Evolutionary conservation across 1,140 invertebrate species (phyloP).

Genomic region (Gonatopus flavifemur): DNA sequence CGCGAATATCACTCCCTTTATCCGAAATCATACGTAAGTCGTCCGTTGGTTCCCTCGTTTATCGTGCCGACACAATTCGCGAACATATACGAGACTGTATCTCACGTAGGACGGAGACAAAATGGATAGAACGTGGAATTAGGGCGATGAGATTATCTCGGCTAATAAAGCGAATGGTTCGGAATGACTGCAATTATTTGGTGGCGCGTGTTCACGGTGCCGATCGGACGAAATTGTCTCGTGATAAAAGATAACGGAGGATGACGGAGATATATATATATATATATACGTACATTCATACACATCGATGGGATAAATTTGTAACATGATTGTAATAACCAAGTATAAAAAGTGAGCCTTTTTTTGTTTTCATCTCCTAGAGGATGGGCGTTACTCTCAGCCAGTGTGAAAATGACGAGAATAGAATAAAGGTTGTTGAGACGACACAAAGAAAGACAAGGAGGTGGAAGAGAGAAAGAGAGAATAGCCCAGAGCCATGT

Average conservation of each 20-base stretch:
- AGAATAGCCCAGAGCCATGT: constrained; percentile 30
- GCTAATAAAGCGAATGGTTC: constrained; percentile 49
- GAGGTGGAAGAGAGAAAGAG: constrained; percentile 10
- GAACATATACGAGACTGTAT: no score
- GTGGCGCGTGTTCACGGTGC: constrained; percentile 38
- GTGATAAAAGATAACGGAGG: constrained; percentile 24
- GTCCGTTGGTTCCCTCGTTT: no score
- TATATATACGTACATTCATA: constrained; percentile 10
- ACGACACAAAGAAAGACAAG: constrained; percentile 16
- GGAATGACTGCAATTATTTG: constrained; percentile 53
- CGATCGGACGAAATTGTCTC: constrained; percentile 23
- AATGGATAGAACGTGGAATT: constrained; percentile 47
- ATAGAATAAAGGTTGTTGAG: constrained; percentile 32
- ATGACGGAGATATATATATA: constrained; percentile 15
- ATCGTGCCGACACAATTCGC: no score
- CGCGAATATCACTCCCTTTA: no score
- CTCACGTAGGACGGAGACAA: constrained; percentile 44
- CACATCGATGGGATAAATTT: no score
- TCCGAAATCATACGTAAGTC: no score
- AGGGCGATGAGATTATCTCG: constrained; percentile 50
- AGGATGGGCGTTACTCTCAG: constrained; percentile 33
- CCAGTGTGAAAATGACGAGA: constrained; percentile 21
- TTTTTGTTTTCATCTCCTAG: constrained; percentile 16
- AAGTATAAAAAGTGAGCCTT: no score
- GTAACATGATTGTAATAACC: no score